These are phyloP conservation scores for Oreochromis mossambicus DNA, from an alignment of 2,797 vertebrate species.

Conservation along the genomic window DNA sequence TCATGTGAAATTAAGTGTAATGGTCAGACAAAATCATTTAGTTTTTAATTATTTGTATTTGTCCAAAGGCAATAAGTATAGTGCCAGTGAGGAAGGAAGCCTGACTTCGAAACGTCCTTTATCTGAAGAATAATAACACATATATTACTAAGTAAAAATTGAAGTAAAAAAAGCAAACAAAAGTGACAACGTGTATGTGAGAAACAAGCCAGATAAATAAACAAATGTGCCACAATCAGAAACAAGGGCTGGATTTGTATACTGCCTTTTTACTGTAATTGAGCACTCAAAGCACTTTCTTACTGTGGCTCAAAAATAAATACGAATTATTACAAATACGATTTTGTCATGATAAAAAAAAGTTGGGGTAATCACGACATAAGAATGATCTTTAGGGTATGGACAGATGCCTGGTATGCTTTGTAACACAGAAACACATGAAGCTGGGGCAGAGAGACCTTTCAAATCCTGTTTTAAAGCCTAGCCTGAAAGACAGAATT, in stretches of 20 bases:
- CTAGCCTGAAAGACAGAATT: not conserved
- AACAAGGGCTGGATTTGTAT: not conserved
- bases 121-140: not conserved
- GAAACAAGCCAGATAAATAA: not conserved
- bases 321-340: accelerated
- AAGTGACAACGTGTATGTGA: not conserved
- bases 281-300: not conserved
- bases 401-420: not conserved
- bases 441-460: not conserved
- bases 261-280: not conserved
- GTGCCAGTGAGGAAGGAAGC: not conserved
- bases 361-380: not conserved
- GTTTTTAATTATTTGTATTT: not conserved
- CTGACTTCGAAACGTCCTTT: not conserved
- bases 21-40: not conserved
- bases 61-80: not conserved
- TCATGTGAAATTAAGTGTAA: not conserved
- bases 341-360: not conserved
- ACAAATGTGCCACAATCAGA: not conserved
- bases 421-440: not conserved
- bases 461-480: not conserved
- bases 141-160: not conserved
- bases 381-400: not conserved
- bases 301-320: not conserved
- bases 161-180: not conserved